Evolutionary conservation across 2,888 invertebrate genomes (phyloP).

Genomic region (Nephrotoma guestfalica): DNA sequence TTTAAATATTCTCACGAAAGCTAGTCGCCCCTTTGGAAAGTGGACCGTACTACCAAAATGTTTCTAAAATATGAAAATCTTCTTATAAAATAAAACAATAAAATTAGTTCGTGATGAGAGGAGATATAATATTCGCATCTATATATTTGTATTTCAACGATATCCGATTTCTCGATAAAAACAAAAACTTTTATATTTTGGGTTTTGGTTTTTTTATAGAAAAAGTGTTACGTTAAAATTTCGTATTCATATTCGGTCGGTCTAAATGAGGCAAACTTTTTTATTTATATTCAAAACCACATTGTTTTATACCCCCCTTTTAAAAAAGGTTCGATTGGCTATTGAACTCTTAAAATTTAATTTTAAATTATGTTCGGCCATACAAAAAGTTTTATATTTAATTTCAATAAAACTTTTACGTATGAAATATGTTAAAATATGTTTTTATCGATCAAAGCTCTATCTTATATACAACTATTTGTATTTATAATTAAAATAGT

Average conservation of each 20-base stretch:
- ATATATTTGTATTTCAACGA: neutral
- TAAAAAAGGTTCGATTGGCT: neutral
- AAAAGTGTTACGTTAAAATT: neutral
- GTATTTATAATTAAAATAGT: neutral
- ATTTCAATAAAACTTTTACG: neutral
- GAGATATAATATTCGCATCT: neutral
- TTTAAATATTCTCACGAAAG: too few species aligned
- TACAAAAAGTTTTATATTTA: neutral
- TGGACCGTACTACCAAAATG: too few species aligned
- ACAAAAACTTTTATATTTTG: neutral
- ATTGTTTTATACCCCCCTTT: neutral
- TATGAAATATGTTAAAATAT: neutral
- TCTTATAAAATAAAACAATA: neutral
- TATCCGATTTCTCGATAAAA: neutral
- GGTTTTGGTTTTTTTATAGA: neutral
- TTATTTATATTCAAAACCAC: neutral
- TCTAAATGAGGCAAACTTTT: neutral
- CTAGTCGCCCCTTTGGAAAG: too few species aligned
- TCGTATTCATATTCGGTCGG: neutral
- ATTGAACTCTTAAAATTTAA: neutral
- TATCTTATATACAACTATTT: neutral
- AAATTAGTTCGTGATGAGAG: neutral
- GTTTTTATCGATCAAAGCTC: too few species aligned
- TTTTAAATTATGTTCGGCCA: neutral
- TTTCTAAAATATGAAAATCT: too few species aligned